Evolutionary conservation across 1,140 invertebrate species (phyloP).

Genomic region (Caenorhabditis latens): DNA sequence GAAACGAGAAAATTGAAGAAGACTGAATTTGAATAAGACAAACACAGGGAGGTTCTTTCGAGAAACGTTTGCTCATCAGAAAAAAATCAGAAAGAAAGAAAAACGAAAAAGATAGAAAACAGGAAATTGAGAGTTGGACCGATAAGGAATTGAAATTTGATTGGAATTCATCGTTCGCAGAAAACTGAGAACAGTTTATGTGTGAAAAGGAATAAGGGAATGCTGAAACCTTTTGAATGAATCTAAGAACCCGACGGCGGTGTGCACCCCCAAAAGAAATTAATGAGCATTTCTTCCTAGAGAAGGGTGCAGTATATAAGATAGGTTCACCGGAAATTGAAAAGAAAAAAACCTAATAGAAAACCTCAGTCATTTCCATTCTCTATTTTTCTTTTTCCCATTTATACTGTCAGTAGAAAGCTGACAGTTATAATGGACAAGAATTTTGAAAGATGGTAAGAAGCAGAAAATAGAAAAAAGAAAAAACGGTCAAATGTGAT

Average conservation of each 20-base stretch:
- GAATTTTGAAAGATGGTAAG: no score
- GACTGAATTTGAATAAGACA: no score
- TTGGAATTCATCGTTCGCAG: background rate
- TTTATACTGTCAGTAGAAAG: no score
- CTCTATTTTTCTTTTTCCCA: no score
- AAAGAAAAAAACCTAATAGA: background rate
- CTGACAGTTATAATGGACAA: no score
- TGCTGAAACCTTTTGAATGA: background rate
- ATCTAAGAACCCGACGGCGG: background rate
- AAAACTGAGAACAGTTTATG: constrained; percentile 7
- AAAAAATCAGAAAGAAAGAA: background rate
- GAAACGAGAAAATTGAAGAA: no score
- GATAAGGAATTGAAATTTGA: background rate
- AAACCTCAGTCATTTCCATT: background rate
- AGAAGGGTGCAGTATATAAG: background rate
- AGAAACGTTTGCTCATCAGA: background rate
- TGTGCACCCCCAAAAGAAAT: background rate
- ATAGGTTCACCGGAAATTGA: constrained; percentile 8
- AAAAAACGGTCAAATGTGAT: no score
- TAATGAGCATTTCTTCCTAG: background rate
- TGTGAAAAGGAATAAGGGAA: background rate
- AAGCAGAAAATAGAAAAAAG: no score
- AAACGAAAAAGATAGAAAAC: background rate
- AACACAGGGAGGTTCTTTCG: background rate
- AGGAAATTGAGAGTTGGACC: background rate